These are phyloP conservation scores for Drosophila ezoana DNA, from an alignment of 2,888 invertebrate species.

Conservation along the genomic window DNA sequence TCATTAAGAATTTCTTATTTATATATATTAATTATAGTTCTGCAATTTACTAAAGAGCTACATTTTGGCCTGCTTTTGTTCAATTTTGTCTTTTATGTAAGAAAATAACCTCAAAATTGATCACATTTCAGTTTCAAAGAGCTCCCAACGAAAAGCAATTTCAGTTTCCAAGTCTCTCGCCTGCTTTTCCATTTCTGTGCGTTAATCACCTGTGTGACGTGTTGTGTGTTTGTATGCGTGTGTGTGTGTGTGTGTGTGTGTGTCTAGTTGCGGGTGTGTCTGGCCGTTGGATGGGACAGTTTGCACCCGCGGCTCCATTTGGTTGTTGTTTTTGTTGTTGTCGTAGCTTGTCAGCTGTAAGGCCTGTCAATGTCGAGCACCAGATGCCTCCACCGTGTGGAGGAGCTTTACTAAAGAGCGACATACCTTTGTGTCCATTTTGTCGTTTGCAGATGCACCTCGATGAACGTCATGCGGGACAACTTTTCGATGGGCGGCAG, in stretches of 20 bases:
- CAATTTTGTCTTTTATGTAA: not conserved
- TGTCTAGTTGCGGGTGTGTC: not conserved
- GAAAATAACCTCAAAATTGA: not conserved
- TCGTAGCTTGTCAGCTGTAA: constrained; percentile 43
- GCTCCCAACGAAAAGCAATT: constrained; percentile 23
- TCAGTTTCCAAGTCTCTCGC: constrained; percentile 14
- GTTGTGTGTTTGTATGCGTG: constrained; percentile 9
- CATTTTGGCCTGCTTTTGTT: not conserved
- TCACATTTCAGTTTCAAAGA: constrained; percentile 10
- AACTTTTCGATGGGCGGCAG: constrained; percentile 87
- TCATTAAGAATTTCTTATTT: not conserved
- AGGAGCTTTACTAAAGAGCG: constrained; percentile 34
- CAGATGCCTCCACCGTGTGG: constrained; percentile 12
- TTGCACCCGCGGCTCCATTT: constrained; percentile 28
- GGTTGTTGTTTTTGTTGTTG: constrained; percentile 13
- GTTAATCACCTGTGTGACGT: constrained; percentile 20
- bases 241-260: constrained; percentile 1
- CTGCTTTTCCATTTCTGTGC: constrained; percentile 11
- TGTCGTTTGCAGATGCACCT: constrained; percentile 88
- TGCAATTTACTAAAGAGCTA: not conserved
- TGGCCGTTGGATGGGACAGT: constrained; percentile 9
- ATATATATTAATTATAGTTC: not conserved
- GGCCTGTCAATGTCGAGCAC: constrained; percentile 39
- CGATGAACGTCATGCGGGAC: constrained; percentile 92
- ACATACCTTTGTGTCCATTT: constrained; percentile 43